These are phyloP conservation scores for Chaetodon auriga DNA, from an alignment of 2,113 vertebrate genomes.

Conservation along the genomic window DNA sequence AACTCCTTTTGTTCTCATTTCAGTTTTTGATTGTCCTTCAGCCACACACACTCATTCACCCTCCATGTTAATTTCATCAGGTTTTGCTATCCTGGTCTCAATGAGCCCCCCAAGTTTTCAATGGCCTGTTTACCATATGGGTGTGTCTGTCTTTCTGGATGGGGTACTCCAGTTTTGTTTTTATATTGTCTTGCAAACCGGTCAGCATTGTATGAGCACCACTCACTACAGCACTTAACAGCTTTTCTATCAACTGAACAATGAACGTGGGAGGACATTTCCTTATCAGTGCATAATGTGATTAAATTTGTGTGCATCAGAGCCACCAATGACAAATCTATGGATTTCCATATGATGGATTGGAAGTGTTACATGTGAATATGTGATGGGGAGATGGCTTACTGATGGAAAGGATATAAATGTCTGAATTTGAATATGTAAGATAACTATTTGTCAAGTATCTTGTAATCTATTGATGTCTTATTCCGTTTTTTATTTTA, in stretches of 20 bases:
- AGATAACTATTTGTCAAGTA: conserved; percentile 65
- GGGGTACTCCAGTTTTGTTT: neutral
- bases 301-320: conserved; percentile 59
- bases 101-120: neutral
- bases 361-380: conserved; percentile 38
- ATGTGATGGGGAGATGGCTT: conserved; percentile 68
- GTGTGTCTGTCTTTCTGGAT: neutral
- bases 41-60: neutral
- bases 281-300: neutral
- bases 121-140: conserved; percentile 21
- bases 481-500: conserved; percentile 73
- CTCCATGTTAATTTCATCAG: neutral
- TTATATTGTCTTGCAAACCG: conserved; percentile 12
- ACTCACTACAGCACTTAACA: neutral
- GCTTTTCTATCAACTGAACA: neutral
- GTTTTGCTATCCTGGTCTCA: neutral
- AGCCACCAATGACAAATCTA: conserved; percentile 76
- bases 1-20: neutral
- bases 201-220: neutral
- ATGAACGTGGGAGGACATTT: neutral
- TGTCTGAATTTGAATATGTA: conserved; percentile 67
- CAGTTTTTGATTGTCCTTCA: neutral
- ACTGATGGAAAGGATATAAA: conserved; percentile 50
- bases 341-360: conserved; percentile 40
- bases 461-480: conserved; percentile 79